phyloP scores from a whole-genome alignment of 2,888 invertebrate species.

The Cantharis flavilabris region DNA sequence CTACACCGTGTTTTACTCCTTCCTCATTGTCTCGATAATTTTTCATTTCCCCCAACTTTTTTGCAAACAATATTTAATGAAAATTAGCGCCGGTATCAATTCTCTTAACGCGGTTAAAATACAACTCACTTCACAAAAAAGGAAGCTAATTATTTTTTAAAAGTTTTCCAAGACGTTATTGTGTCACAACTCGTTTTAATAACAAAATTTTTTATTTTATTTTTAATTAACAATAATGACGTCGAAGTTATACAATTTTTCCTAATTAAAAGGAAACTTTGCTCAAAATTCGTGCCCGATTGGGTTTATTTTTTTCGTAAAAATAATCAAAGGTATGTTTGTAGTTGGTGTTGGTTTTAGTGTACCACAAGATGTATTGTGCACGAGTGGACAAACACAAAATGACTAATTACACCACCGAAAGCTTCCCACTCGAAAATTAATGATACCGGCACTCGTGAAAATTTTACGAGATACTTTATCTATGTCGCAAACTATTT shows the following conservation, averaged over 20 bases:
- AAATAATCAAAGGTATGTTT: not conserved
- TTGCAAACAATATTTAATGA: conserved; percentile 52
- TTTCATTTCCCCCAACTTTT: conserved; percentile 49
- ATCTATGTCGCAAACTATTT: conserved; percentile 26
- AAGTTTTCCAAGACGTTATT: conserved; percentile 33
- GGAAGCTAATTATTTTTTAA: conserved; percentile 49
- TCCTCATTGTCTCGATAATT: conserved; percentile 53
- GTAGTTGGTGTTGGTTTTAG: not conserved
- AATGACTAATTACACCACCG: conserved; percentile 26
- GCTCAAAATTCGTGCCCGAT: not conserved
- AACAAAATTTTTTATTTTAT: conserved; percentile 17
- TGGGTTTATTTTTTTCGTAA: not conserved
- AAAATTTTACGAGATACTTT: conserved; percentile 29
- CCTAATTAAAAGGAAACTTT: conserved; percentile 19
- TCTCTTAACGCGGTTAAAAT: conserved; percentile 40
- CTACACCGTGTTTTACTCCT: conserved; percentile 52
- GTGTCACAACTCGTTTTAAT: conserved; percentile 20
- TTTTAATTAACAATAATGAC: conserved; percentile 14
- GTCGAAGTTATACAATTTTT: conserved; percentile 7
- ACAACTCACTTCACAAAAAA: conserved; percentile 44
- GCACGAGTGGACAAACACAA: conserved; percentile 16
- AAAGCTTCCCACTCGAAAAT: conserved; percentile 15
- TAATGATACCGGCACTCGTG: conserved; percentile 25
- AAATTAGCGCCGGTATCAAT: conserved; percentile 52
- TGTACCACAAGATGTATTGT: not conserved